Percentiles rank a stretch among this genome's conserved stretches.
phyloP scores from a whole-genome alignment of 30 jellyfish, hydroid and myxozoan species.

The Mastigias papua region DNA sequence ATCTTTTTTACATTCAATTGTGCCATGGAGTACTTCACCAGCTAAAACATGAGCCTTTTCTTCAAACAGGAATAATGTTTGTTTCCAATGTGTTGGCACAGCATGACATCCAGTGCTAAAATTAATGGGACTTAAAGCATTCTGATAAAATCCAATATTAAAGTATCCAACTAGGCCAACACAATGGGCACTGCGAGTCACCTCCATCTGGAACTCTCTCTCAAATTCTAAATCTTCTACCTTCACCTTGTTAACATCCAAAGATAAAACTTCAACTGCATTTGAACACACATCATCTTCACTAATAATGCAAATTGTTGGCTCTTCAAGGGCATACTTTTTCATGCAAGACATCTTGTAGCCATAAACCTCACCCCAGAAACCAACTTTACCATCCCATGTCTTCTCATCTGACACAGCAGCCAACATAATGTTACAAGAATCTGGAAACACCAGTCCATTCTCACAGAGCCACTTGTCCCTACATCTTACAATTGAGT shows the following conservation, averaged over 20 bases:
- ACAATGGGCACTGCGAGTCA: slow-evolving; percentile 44
- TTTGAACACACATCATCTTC: slow-evolving; percentile 60
- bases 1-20: slow-evolving; percentile 72
- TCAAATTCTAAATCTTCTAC: slow-evolving; percentile 76
- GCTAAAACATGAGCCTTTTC: slow-evolving; percentile 37
- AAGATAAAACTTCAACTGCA: slow-evolving; percentile 49
- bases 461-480: slow-evolving; percentile 68
- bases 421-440: slow-evolving; percentile 67
- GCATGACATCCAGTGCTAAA: slow-evolving; percentile 88
- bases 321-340: slow-evolving; percentile 81
- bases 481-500: slow-evolving; percentile 80
- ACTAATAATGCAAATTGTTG: slow-evolving; percentile 72
- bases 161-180: slow-evolving; percentile 92
- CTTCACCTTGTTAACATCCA: slow-evolving; percentile 72
- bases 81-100: slow-evolving; percentile 96
- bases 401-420: slow-evolving; percentile 78
- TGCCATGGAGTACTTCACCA: slow-evolving; percentile 73
- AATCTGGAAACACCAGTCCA: slow-evolving; percentile 88
- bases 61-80: slow-evolving; percentile 84
- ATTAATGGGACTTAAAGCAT: slow-evolving; percentile 33
- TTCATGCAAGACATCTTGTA: slow-evolving; percentile 89
- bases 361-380: slow-evolving; percentile 95
- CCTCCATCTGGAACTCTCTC: slow-evolving; percentile 48
- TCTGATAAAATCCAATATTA: slow-evolving; percentile 73
- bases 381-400: slow-evolving; percentile 72